phyloP scores from a whole-genome alignment of 2,888 invertebrate species.

The Ornithoptera priamus region DNA sequence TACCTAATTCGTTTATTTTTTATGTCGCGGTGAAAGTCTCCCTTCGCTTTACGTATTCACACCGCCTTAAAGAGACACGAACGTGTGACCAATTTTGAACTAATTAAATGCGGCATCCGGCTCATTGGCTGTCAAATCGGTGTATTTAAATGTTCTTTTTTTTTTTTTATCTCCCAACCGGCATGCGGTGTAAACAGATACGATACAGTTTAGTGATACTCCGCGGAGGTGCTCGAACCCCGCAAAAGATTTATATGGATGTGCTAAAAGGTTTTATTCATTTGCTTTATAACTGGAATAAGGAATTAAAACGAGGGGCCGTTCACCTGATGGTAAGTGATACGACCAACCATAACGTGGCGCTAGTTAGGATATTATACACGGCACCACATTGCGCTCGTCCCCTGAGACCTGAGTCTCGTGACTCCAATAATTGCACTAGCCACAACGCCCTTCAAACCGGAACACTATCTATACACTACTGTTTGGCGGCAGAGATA shows the following conservation, averaged over 20 bases:
- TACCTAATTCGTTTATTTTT: conserved; percentile 26
- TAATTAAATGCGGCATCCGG: conserved; percentile 74
- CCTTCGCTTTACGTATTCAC: conserved; percentile 29
- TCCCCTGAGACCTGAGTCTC: too few species aligned
- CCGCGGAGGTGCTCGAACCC: conserved; percentile 38
- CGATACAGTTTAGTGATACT: conserved; percentile 60
- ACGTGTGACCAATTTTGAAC: conserved; percentile 66
- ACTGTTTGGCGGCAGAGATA: too few species aligned
- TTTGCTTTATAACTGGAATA: neutral
- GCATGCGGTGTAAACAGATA: conserved; percentile 52
- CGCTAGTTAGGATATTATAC: too few species aligned
- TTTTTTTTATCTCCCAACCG: conserved; percentile 29
- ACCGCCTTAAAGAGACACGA: conserved; percentile 35
- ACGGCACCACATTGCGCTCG: too few species aligned
- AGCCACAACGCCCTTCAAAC: too few species aligned
- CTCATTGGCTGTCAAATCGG: conserved; percentile 71
- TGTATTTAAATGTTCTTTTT: conserved; percentile 45
- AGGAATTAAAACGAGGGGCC: too few species aligned
- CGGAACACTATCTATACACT: too few species aligned
- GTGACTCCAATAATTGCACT: too few species aligned
- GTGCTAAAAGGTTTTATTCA: conserved; percentile 29
- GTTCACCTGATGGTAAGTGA: too few species aligned
- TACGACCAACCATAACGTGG: too few species aligned
- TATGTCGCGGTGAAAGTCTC: conserved; percentile 22
- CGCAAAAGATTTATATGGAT: conserved; percentile 38